These are phyloP conservation scores for Acanthosepion pharaonis DNA, from an alignment of 2,888 invertebrate genomes.

Conservation along the genomic window DNA sequence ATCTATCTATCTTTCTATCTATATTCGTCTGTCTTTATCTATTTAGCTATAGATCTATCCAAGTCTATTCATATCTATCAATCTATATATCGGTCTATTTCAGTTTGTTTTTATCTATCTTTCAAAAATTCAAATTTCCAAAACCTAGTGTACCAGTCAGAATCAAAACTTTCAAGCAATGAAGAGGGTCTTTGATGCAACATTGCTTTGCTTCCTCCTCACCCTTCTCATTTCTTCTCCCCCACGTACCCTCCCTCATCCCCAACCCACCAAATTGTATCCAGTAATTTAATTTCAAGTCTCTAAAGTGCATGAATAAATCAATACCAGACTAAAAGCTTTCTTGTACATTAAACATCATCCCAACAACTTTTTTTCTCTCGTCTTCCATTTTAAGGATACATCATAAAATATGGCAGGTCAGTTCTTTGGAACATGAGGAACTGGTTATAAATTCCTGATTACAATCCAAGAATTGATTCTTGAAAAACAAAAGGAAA, in stretches of 20 bases:
- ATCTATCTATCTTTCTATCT: too few species aligned
- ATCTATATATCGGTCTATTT: too few species aligned
- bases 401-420: background rate
- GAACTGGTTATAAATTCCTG: background rate
- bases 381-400: background rate
- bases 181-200: background rate
- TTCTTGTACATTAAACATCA: conserved; percentile 22
- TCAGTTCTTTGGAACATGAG: background rate
- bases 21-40: too few species aligned
- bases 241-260: background rate
- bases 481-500: background rate
- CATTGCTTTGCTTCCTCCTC: background rate
- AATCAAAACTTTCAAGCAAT: background rate
- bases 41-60: too few species aligned
- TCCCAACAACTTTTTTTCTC: background rate
- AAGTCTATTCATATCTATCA: too few species aligned
- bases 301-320: background rate
- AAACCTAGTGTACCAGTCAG: background rate
- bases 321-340: conserved; percentile 1
- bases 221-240: background rate
- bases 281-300: background rate
- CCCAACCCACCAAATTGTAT: background rate
- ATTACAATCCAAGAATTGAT: background rate
- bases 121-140: background rate
- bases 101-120: background rate